phyloP scores from a whole-genome alignment of 2,888 invertebrate genomes.

The Halictus ligatus region DNA sequence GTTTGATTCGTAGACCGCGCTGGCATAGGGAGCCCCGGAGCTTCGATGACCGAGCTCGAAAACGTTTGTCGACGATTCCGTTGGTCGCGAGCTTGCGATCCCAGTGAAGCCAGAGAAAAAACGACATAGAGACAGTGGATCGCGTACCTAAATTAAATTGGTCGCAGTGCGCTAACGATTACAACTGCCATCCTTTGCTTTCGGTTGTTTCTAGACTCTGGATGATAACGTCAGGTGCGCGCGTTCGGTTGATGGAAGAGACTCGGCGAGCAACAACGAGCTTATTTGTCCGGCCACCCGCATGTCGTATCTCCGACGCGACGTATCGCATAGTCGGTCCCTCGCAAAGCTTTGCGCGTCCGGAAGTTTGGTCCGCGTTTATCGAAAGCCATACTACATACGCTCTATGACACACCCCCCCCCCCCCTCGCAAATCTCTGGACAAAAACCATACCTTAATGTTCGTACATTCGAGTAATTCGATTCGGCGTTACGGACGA shows the following conservation, averaged over 20 bases:
- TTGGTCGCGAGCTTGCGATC: background rate
- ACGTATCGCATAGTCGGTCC: background rate
- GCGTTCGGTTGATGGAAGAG: background rate
- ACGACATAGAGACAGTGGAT: background rate
- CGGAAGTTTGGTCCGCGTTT: slow-evolving; percentile 1
- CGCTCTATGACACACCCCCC: too few relatives aligned
- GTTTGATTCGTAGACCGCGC: background rate
- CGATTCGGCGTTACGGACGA: background rate
- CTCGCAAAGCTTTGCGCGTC: background rate
- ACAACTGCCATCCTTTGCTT: background rate
- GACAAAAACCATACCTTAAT: background rate
- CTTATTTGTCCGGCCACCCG: background rate
- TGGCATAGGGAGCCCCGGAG: background rate
- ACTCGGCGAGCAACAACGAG: background rate
- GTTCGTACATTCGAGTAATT: background rate
- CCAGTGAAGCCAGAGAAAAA: background rate
- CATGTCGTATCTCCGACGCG: slow-evolving; percentile 12
- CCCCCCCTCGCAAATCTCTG: too few relatives aligned
- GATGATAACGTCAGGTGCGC: background rate
- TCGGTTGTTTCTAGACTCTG: background rate
- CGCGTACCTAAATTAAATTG: background rate
- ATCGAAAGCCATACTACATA: background rate
- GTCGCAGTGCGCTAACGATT: background rate
- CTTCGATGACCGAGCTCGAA: background rate
- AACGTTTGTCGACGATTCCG: background rate